A percentile compares a stretch with the other conserved stretches of the same genome.
phyloP scores from a whole-genome alignment of 2,797 vertebrate species.

The Muraenolepis orangiensis region DNA sequence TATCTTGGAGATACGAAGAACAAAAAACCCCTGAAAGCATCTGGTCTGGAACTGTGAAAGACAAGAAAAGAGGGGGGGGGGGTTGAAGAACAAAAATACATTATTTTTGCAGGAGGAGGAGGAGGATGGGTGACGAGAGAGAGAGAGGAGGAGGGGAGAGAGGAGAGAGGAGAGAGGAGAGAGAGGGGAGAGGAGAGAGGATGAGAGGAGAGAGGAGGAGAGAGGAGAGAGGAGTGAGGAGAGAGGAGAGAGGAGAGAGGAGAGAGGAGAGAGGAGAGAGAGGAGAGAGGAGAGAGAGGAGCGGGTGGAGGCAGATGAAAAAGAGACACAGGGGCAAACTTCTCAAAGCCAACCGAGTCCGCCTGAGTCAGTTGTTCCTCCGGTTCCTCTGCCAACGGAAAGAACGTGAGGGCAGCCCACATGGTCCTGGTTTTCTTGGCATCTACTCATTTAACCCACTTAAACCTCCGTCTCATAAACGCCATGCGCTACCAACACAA shows the following conservation, averaged over 20 bases:
- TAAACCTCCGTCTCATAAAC: slow-evolving; percentile 38
- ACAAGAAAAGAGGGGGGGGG: slow-evolving; percentile 53
- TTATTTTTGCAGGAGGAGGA: not conserved
- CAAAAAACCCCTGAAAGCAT: slow-evolving; percentile 44
- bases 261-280: not conserved
- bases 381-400: slow-evolving; percentile 72
- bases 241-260: too few relatives aligned
- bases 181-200: too few relatives aligned
- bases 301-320: not conserved
- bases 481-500: not conserved
- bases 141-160: not conserved
- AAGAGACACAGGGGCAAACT: not conserved
- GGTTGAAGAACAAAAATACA: slow-evolving; percentile 28
- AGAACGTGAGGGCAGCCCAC: slow-evolving; percentile 61
- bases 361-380: slow-evolving; percentile 77
- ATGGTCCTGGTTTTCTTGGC: slow-evolving; percentile 51
- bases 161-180: too few relatives aligned
- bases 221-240: not conserved
- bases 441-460: slow-evolving; percentile 65
- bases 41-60: slow-evolving; percentile 17
- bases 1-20: slow-evolving; percentile 31
- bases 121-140: not conserved
- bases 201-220: not conserved
- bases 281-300: not conserved
- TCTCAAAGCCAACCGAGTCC: not conserved